Percentiles rank a stretch among this genome's conserved stretches.
These are phyloP conservation scores for Magallana ariakensis DNA, from an alignment of 1,140 invertebrate species.

Conservation along the genomic window DNA sequence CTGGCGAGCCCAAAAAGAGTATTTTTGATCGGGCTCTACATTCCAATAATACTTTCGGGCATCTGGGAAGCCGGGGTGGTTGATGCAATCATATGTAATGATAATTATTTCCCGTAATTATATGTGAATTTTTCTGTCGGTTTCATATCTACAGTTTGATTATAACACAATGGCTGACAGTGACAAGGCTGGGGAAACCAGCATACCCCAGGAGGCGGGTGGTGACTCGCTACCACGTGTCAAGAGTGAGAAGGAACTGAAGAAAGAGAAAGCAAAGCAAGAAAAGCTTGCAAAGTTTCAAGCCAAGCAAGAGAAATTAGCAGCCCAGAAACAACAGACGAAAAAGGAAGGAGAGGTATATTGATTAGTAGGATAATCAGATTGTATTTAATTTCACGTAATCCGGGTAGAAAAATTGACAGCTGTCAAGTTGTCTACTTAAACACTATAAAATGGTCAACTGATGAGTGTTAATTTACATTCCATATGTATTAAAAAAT, in stretches of 20 bases:
- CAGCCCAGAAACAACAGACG: slow-evolving; percentile 68
- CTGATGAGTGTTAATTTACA: not conserved
- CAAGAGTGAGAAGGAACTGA: slow-evolving; percentile 74
- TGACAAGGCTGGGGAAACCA: slow-evolving; percentile 12
- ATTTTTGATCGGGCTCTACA: slow-evolving; percentile 17
- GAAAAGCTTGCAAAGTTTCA: slow-evolving; percentile 89
- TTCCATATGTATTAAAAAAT: no score
- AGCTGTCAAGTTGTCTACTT: slow-evolving; percentile 2
- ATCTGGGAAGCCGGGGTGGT: not conserved
- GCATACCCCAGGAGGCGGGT: not conserved
- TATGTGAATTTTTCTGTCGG: no score
- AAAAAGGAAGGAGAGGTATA: slow-evolving; percentile 53
- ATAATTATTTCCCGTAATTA: not conserved
- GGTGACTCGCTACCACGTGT: slow-evolving; percentile 57
- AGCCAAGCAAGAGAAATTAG: slow-evolving; percentile 89
- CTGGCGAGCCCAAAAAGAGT: not conserved
- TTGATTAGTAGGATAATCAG: not conserved
- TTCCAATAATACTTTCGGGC: not conserved
- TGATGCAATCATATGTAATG: not conserved
- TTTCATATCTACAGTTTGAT: not conserved
- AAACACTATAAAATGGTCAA: slow-evolving; percentile 20
- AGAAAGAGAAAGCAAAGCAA: slow-evolving; percentile 75
- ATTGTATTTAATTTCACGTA: no score
- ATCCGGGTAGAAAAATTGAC: not conserved
- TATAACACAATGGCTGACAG: slow-evolving; percentile 22